Base-by-base conservation (phyloP, 2,113 vertebrate genomes). In the Montifringilla adamsi region DNA sequence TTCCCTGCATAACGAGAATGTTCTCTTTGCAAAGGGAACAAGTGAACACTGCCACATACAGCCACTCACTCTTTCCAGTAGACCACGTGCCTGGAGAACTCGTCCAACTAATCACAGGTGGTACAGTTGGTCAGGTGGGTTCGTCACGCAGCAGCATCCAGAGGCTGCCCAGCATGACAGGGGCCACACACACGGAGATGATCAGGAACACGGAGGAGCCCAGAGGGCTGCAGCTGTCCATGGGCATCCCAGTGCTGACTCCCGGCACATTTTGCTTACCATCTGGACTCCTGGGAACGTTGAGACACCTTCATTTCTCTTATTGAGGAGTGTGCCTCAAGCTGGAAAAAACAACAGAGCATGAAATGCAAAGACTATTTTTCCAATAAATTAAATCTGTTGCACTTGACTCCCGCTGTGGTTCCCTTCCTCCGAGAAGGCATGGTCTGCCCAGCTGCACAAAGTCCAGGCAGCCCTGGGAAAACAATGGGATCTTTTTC, bases 271-370 rank as follows among this genome's bases (percentile, higher is more conserved):
- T 91, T 46, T 89, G 87, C 96, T 97, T 96, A 97, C 96, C 97
- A 96, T 97, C 69, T 92, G 95, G 96, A 59, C 76, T 94, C 96
- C 49, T 83, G 93, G 79, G 89, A 90, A 64, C 17, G 85, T 33
- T 69, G 92, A 96, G 88, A 97, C 86, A 97, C 93, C 97, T 97
- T 97, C 97, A 97, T 97, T 96, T 97, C 96, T 95, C 84, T 94
- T 92, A 95, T 0, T 83, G 95, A 92, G 81, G 94, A 96, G 80
- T 11, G 84, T 79, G 94, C 87, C 92, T 96, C 94, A 96, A 90
- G 89, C 96, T 97, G 93, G 85, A 95, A 97, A 90, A 96, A 97
- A 96, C 64, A 96, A 95, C 89, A 97, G 50, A 97, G 94, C 49
- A 64, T 89, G 77, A 96, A 90, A 93, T 96, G 93, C 89, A 94